phyloP scores from a whole-genome alignment of 2,113 vertebrate species.

The Paracanthobrama guichenoti region DNA sequence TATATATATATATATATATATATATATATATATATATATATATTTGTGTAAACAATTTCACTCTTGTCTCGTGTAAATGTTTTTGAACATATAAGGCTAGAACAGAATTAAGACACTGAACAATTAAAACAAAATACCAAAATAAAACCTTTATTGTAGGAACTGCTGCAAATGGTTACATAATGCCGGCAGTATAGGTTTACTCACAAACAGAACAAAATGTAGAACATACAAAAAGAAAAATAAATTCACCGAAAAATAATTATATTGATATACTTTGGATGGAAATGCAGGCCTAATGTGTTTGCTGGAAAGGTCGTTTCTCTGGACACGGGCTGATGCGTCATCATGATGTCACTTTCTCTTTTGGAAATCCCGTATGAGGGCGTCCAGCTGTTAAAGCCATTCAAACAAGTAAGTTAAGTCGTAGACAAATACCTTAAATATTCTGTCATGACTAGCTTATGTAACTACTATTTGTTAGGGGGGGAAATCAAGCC shows the following conservation, averaged over 20 bases:
- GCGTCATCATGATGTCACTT: conserved; percentile 65
- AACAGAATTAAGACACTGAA: background rate
- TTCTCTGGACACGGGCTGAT: conserved; percentile 42
- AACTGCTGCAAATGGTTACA: conserved; percentile 42
- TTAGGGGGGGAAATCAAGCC: background rate
- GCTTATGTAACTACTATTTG: background rate
- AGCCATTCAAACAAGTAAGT: background rate
- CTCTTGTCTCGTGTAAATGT: background rate
- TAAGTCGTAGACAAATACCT: background rate
- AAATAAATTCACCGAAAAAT: conserved; percentile 41
- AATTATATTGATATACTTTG: background rate
- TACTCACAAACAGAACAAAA: conserved; percentile 33
- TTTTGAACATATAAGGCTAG: background rate
- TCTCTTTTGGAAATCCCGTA: conserved; percentile 78
- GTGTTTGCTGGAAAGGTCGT: background rate
- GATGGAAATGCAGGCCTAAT: background rate
- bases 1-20: too few relatives aligned
- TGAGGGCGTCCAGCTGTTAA: conserved; percentile 74
- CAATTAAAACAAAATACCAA: conserved; percentile 67
- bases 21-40: too few relatives aligned
- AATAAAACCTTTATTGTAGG: conserved; percentile 74
- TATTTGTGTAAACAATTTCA: too few relatives aligned
- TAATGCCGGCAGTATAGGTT: conserved; percentile 20
- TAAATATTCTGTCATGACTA: background rate
- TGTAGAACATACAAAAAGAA: conserved; percentile 33